These are phyloP conservation scores for Cryptus viduatorius DNA, from an alignment of 2,888 invertebrate genomes.

Conservation along the genomic window DNA sequence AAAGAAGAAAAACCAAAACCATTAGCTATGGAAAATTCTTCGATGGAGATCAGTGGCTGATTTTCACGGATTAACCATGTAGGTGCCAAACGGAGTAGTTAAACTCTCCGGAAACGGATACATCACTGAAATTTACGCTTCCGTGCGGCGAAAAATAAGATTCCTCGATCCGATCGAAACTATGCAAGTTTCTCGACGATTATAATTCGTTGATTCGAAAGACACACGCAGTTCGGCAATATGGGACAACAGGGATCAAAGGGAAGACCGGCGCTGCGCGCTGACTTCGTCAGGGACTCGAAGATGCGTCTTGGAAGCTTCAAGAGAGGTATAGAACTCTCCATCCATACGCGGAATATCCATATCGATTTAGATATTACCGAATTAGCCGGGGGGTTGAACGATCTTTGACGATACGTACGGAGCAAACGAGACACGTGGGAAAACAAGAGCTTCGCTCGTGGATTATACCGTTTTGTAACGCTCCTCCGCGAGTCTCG, in stretches of 20 bases:
- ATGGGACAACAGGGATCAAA: constrained; percentile 84
- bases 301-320: constrained; percentile 83
- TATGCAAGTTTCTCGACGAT: constrained; percentile 58
- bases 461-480: neutral
- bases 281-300: constrained; percentile 82
- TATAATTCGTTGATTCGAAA: neutral
- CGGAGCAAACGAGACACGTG: neutral
- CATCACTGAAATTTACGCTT: constrained; percentile 42
- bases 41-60: constrained; percentile 1
- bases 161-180: constrained; percentile 16
- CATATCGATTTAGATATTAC: neutral
- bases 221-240: neutral
- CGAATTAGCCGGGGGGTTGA: neutral
- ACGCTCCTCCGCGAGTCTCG: neutral
- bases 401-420: neutral
- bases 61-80: neutral
- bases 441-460: neutral
- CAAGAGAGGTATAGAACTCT: constrained; percentile 78
- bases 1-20: neutral
- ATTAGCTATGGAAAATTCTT: neutral
- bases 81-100: neutral
- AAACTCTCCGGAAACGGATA: neutral
- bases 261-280: constrained; percentile 78
- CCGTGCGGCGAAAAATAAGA: constrained; percentile 6
- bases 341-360: no score